A percentile compares a stretch with the other conserved stretches of the same genome.
Evolutionary conservation across 1,140 invertebrate genomes (phyloP).

Genomic region (Melitaea cinxia): DNA sequence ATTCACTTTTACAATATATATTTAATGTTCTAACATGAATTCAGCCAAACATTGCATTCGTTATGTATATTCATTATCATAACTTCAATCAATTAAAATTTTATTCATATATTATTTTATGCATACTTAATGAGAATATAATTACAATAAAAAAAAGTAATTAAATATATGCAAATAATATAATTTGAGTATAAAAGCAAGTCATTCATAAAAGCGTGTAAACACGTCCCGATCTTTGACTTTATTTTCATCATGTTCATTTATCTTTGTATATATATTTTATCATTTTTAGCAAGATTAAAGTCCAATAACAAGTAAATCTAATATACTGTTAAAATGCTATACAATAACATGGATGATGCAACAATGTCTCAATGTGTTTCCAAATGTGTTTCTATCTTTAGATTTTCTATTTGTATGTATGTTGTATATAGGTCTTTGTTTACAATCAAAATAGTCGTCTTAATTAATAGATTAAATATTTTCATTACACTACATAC

Average conservation of each 20-base stretch:
- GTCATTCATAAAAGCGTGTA: constrained; percentile 13
- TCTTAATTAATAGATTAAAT: too few relatives aligned
- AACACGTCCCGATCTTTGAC: background rate
- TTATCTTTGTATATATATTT: background rate
- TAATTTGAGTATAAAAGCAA: constrained; percentile 11
- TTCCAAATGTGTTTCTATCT: background rate
- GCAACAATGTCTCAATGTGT: background rate
- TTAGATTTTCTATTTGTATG: background rate
- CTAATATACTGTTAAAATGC: background rate
- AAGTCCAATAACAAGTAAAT: background rate
- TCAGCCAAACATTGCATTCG: too few relatives aligned
- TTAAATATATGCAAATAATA: background rate
- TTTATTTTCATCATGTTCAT: background rate
- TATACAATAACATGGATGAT: background rate
- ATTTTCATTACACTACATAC: too few relatives aligned
- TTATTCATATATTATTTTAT: too few relatives aligned
- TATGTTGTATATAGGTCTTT: background rate
- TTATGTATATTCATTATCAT: too few relatives aligned
- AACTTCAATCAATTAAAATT: too few relatives aligned
- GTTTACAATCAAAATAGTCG: too few relatives aligned
- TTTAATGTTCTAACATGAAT: too few relatives aligned
- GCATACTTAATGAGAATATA: too few relatives aligned
- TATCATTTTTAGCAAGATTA: background rate
- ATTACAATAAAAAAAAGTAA: too few relatives aligned
- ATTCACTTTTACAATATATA: too few relatives aligned